These are phyloP conservation scores for Burhinus oedicnemus DNA, from an alignment of 2,113 vertebrate genomes.

Conservation along the genomic window DNA sequence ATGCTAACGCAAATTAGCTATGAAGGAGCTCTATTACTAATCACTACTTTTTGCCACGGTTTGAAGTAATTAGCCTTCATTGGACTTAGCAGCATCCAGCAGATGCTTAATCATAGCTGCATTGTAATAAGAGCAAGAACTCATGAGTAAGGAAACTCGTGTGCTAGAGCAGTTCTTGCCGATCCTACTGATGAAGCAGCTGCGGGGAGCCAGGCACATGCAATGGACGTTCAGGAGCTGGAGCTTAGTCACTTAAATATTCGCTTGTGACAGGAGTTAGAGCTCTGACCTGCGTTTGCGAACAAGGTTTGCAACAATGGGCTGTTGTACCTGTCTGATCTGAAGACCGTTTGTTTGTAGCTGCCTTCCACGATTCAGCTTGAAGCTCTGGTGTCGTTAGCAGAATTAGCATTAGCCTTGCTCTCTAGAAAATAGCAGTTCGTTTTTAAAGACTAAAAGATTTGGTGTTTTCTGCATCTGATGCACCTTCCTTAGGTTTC, in stretches of 20 bases:
- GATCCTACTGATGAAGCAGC: background rate
- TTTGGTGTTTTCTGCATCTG: background rate
- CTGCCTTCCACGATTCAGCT: background rate
- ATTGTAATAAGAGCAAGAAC: background rate
- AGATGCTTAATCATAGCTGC: conserved; percentile 31
- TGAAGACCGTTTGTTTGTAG: background rate
- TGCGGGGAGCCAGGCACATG: background rate
- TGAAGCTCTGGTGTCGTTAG: background rate
- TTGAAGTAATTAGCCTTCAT: background rate
- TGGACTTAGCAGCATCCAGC: conserved; percentile 12
- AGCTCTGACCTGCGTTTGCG: background rate
- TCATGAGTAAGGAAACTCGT: background rate
- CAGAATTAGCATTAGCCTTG: background rate
- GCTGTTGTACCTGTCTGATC: background rate
- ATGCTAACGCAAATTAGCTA: background rate
- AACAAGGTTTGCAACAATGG: background rate
- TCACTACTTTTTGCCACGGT: background rate
- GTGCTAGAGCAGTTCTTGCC: background rate
- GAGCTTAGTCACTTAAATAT: background rate
- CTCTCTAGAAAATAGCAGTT: background rate
- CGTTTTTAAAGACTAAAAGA: background rate
- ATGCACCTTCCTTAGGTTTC: background rate
- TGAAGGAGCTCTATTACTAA: background rate
- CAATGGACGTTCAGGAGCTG: background rate
- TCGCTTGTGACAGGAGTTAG: background rate